Evolutionary conservation across 2,113 vertebrate genomes (phyloP), one percentile per base, ranked within the genome.

Genomic region (Campylomormyrus tamandua): DNA sequence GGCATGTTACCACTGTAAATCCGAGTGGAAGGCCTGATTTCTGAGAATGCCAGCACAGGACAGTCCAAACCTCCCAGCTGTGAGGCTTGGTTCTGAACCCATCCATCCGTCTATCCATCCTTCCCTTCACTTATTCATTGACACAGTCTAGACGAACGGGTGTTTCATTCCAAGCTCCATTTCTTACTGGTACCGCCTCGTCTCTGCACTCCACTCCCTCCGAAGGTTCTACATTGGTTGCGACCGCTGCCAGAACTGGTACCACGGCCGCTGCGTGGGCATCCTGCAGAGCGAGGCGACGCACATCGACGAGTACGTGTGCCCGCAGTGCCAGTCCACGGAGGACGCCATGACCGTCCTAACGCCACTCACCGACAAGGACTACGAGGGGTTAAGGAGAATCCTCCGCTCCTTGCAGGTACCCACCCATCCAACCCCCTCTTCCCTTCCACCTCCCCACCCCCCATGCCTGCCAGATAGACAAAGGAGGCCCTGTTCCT

Each of bases 221-320:
- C 48, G 7, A 94, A 99, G 98, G 93, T 99, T 99, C 93, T 99
- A 99, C 93, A 99, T 99, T 62, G 98, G 98, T 94, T 99, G 98
- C 15, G 98, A 99, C 93, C 98, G 98, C 56, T 99, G 98, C 93
- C 98, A 99, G 96, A 99, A 99, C 94, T 99, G 98, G 98, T 99
- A 98, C 94, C 98, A 99, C 5, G 98, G 98, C 88, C 98, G 98
- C 94, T 99, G 98, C 3, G 98, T 99, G 91, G 98, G 98, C 95
- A 99, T 99, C 92, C 94, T 99, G 91, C 98, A 99, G 92, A 99
- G 98, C 50, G 98, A 99, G 94, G 98, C 98, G 42, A 98, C 97
- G 35, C 98, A 98, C 95, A 99, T 99, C 90, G 98, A 99, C 8
- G 96, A 98, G 92, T 99, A 99, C 49, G 98, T 99, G 92, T 99